Base-by-base conservation (phyloP, 2,888 invertebrate species). In the Phortica okadai region DNA sequence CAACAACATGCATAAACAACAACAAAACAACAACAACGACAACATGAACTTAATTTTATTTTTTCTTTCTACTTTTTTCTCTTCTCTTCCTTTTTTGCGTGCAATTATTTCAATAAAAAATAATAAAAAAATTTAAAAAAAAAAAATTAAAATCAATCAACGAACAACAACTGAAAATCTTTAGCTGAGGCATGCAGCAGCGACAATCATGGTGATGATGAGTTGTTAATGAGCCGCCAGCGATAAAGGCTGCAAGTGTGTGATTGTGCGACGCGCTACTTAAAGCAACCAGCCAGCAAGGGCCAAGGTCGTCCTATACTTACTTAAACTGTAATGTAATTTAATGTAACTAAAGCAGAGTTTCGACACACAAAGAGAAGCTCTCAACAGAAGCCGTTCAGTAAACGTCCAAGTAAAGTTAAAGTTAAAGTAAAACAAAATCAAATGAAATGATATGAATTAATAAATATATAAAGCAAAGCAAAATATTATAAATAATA, bases 101-200 rank as follows among this genome's bases (percentile, higher is more conserved):
- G 41, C 33, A 16, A 62, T 25, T 25, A 16, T 44, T 44, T n/a
- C 11, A n/a, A 67, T n/a, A 78, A 78, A 74, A 78, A 69, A 75
- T 77, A 76, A 74, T 78, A 21, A 80, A 82, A 85, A 82, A 82
- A 83, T 80, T 86, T 33, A 11, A 76, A 78, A 77, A 73, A 75
- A 78, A 78, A 66, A 69, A 73, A 64, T 33, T 70, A 76, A 77
- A 77, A 64, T 66, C 58, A 72, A 74, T 64, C 16, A 42, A 56
- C 56, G 56, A 7, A 62, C 62, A 25, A n/a, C 2, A 62, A 7
- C 16, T 25, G 33, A 33, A 33, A 7, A 62, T 25, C 16, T 25
- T 25, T 10, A 66, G 66, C 66, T 66, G 42, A 66, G 21, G 66
- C 42, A 42, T 33, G 21, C 62, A 62, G 62, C 62, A 25, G 56